Base-by-base conservation (phyloP, 1,140 invertebrate species). In the Aphidius ervi region DNA sequence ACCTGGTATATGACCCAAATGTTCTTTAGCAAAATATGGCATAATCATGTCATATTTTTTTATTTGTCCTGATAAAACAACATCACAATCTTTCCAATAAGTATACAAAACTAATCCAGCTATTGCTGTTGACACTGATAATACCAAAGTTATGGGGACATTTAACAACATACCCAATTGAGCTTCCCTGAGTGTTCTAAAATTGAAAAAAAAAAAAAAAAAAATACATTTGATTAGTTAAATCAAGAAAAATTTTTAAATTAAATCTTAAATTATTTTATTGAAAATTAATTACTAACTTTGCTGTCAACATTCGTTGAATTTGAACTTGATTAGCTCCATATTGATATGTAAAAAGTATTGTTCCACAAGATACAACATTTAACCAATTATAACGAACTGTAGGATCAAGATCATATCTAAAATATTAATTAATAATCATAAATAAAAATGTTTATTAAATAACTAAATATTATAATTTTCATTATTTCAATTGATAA, bases 61-160 rank as follows among this genome's bases (percentile, higher is more conserved):
- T n/a, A 92, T 88, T 37, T 81, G 71, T 2, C 81, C 81, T 7
- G 77, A 78, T 59, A 68, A 68, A 2, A 90, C 65, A 0, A 92
- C 91, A 81, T 95, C 92, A 78, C 92, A 94, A 50, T 84, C 69
- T 5, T 81, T 76, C 73, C 92, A 94, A 47, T 86, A 84, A 6
- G 87, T 86, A 72, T 89, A 94, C 9, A 95, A 85, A 3, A 86
- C 83, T 7, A 94, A 71, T 0, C 93, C 93, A 58, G 88, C 83
- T 68, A 91, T 86, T 23, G 85, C 86, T 7, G 88, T 89, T 59
- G 80, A 82, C 0, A 87, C 61, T 65, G 85, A 86, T 1, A 92
- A 67, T 0, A 77, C 42, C n/a, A 83, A 75, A 7, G 89, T 73
- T 20, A 93, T 84, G 3, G 88, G 87, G 70, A 85, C 82, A 68